Evolutionary conservation across 1,140 invertebrate genomes (phyloP).

Genomic region (Heliconius hermathena): DNA sequence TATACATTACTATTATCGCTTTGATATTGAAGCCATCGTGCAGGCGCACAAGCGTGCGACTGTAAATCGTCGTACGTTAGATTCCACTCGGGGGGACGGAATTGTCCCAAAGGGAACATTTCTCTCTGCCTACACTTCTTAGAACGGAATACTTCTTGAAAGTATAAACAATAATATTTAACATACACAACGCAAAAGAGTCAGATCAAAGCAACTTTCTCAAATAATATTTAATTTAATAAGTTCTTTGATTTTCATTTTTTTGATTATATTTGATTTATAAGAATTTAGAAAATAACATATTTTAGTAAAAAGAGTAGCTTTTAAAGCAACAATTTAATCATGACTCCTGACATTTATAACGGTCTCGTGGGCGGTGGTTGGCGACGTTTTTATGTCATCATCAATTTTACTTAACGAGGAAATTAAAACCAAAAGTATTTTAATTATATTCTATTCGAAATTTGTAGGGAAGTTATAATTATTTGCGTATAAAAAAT

Average conservation of each 20-base stretch:
- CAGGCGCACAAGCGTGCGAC: too few relatives aligned
- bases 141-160: too few relatives aligned
- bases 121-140: too few relatives aligned
- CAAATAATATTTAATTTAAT: too few relatives aligned
- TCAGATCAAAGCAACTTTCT: background rate
- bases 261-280: background rate
- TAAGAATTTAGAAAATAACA: background rate
- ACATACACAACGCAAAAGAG: too few relatives aligned
- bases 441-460: background rate
- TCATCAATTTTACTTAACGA: background rate
- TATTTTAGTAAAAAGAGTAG: background rate
- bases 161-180: too few relatives aligned
- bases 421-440: background rate
- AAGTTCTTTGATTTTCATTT: too few relatives aligned
- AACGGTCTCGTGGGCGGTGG: conserved; percentile 2
- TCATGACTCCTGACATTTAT: conserved; percentile 20
- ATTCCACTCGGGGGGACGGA: too few relatives aligned
- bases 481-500: background rate
- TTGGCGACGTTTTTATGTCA: conserved; percentile 1
- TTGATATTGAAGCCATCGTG: too few relatives aligned
- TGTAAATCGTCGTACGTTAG: too few relatives aligned
- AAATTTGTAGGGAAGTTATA: background rate
- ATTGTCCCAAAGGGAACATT: too few relatives aligned
- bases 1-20: too few relatives aligned
- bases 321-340: conserved; percentile 2